Evolutionary conservation across 1,140 invertebrate genomes (phyloP), one percentile per base, ranked within the genome.

Genomic region (Caligus rogercresseyi): DNA sequence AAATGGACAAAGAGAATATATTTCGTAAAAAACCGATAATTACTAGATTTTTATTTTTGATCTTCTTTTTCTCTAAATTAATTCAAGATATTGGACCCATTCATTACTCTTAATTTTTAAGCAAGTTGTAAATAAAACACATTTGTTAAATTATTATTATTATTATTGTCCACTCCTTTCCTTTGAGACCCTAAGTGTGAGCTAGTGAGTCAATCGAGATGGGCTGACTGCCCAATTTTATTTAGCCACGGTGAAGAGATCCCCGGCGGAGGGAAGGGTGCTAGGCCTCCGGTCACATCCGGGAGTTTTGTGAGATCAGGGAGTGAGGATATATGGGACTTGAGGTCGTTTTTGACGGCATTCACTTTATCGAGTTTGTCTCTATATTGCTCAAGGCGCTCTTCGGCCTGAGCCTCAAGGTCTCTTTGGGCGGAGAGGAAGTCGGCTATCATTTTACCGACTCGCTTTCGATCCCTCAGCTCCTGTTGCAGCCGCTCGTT

Each of bases 301-400:
- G 90, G 89, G 65, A 95, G 73, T 67, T 87, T 82, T 0, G 85
- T 89, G 52, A 96, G 77, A 74, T 96, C 90, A 0, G 91, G 91
- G 65, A 96, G 75, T 75, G 89, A 94, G 61, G 88, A 84, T 67
- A 95, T 81, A 74, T 95, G 91, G 26, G 86, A 87, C 71, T 87
- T 85, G 1, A 96, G 81, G 75, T 95, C 90, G 57, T 86, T 70
- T 60, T 86, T 77, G 7, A 94, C 85, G 54, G 79, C 78, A 69
- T 84, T 82, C 2, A 93, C 83, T 74, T 89, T 90, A 65, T 83
- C 79, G 43, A 93, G 76, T 71, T 92, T 91, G 68, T 85, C 82
- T 71, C 82, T 84, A 71, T 87, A 89, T 71, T 90, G 87, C 86
- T 90, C 75, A 25, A 80, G 61, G 19, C 53, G 72, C 25, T 63